A percentile compares a stretch with the other conserved stretches of the same genome.
phyloP scores from a whole-genome alignment of 2,113 vertebrate genomes.

The Peromyscus leucopus region DNA sequence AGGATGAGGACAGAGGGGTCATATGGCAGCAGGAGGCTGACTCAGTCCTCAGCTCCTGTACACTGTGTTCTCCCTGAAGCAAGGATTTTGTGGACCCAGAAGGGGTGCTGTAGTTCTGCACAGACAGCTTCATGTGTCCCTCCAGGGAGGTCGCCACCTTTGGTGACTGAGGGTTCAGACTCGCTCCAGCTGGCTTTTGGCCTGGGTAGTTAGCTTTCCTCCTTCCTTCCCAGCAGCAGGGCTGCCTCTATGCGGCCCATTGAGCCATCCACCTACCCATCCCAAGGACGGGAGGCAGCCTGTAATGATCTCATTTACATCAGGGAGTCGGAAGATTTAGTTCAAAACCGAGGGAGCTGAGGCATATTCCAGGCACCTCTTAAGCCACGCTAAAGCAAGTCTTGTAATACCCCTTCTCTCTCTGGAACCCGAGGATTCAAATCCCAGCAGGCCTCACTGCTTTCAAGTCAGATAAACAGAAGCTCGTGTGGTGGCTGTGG shows the following conservation, averaged over 20 bases:
- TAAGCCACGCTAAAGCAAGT: conserved; percentile 6
- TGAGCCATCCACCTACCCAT: background rate
- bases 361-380: background rate
- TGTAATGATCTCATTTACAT: conserved; percentile 51
- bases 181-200: background rate
- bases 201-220: background rate
- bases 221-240: background rate
- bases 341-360: background rate
- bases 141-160: background rate
- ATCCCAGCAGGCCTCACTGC: conserved; percentile 13
- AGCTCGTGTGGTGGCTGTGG: background rate
- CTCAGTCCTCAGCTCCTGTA: fast-evolving
- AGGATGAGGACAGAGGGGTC: background rate
- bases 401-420: conserved; percentile 56
- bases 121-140: fast-evolving
- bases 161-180: background rate
- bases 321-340: conserved; percentile 48
- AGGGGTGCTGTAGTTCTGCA: fast-evolving
- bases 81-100: background rate
- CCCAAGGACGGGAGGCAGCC: background rate
- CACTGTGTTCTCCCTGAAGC: too few species aligned
- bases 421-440: conserved; percentile 27
- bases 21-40: background rate
- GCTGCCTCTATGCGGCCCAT: background rate
- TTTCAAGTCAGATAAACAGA: conserved; percentile 47